phyloP scores from a whole-genome alignment of 2,888 invertebrate genomes.

The Hesperia comma region DNA sequence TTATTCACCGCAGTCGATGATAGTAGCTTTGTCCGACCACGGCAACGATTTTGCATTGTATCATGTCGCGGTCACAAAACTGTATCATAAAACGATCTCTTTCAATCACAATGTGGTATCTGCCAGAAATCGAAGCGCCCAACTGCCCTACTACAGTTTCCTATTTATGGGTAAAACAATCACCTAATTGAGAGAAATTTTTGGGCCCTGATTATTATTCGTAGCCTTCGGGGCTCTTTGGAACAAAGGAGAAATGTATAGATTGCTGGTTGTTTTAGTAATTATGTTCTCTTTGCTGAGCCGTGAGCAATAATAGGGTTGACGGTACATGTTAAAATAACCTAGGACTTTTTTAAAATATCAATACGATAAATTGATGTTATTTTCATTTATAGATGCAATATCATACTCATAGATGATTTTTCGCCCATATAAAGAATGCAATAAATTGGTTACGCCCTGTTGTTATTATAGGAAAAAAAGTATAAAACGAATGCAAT shows the following conservation, averaged over 20 bases:
- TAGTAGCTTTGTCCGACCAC: background rate
- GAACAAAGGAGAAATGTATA: constrained; percentile 35
- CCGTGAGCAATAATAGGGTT: constrained; percentile 20
- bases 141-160: background rate
- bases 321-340: background rate
- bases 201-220: constrained; percentile 25
- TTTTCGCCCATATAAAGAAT: too few species aligned
- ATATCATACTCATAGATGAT: too few species aligned
- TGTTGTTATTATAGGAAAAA: too few species aligned
- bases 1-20: background rate
- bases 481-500: too few species aligned
- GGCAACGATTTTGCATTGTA: background rate
- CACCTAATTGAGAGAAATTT: constrained; percentile 16
- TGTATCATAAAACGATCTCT: background rate
- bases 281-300: constrained; percentile 30
- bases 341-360: too few species aligned
- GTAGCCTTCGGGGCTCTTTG: constrained; percentile 23
- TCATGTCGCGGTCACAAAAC: background rate
- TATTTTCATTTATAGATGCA: too few species aligned
- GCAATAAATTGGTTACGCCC: too few species aligned
- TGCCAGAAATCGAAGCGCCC: background rate
- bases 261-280: constrained; percentile 29
- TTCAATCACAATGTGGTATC: background rate
- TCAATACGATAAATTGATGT: too few species aligned
- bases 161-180: constrained; percentile 5